phyloP scores from a whole-genome alignment of 2,797 vertebrate species.

The Bucorvus abyssinicus region DNA sequence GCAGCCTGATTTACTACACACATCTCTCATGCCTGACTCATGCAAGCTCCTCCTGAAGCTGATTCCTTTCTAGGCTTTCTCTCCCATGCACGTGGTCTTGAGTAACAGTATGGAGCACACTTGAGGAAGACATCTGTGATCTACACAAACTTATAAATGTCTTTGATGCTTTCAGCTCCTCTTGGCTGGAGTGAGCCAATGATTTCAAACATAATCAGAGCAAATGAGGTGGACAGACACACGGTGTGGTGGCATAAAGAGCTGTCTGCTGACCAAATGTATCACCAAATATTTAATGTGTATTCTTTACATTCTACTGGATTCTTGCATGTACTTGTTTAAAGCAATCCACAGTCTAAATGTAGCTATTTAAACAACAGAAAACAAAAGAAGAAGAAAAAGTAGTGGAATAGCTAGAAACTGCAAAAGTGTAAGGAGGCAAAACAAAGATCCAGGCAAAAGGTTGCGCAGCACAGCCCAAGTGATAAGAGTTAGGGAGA shows the following conservation, averaged over 20 bases:
- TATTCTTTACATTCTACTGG: neutral
- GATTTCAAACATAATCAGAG: neutral
- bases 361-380: neutral
- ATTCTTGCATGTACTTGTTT: neutral
- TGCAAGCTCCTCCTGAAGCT: neutral
- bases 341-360: neutral
- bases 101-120: neutral
- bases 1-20: neutral
- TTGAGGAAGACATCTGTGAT: neutral
- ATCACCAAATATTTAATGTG: neutral
- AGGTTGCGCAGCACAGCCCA: neutral
- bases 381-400: neutral
- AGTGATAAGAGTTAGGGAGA: neutral
- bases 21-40: neutral
- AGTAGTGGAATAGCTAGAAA: neutral
- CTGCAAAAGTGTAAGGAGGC: neutral
- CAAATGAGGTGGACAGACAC: neutral
- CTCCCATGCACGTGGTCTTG: accelerated
- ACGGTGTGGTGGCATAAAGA: neutral
- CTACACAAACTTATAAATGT: accelerated
- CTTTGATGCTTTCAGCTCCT: neutral
- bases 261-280: neutral
- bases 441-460: neutral
- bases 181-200: neutral
- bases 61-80: neutral